These are phyloP conservation scores for Archilochus colubris DNA, from an alignment of 2,113 vertebrate genomes.

Conservation along the genomic window DNA sequence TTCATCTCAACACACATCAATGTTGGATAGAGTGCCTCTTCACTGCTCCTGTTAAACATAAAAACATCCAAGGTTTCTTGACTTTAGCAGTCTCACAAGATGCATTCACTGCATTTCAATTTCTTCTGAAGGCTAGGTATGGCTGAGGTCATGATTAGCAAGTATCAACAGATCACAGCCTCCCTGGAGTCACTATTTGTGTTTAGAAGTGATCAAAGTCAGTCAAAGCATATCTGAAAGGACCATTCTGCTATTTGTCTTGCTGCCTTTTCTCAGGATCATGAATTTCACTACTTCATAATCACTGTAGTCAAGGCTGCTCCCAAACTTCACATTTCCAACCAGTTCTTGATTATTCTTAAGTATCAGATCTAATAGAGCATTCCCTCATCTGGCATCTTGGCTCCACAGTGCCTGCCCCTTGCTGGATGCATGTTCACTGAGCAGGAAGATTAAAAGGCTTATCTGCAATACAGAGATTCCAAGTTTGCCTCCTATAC, in stretches of 20 bases:
- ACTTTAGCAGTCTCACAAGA: not conserved
- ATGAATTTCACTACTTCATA: not conserved
- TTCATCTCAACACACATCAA: not conserved
- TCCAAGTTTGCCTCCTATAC: not conserved
- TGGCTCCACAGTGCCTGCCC: not conserved
- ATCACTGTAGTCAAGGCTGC: not conserved
- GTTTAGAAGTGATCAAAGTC: not conserved
- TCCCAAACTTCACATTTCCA: not conserved
- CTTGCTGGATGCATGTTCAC: not conserved
- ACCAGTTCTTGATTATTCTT: not conserved
- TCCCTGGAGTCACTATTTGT: not conserved
- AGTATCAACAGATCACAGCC: not conserved
- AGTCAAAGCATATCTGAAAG: not conserved
- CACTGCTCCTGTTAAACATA: not conserved
- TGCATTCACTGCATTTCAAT: not conserved
- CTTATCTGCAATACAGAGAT: not conserved
- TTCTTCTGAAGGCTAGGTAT: not conserved
- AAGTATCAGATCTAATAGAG: not conserved
- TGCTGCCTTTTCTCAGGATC: not conserved
- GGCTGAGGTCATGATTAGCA: not conserved
- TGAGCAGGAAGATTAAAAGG: not conserved
- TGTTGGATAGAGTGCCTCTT: not conserved
- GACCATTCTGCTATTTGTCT: not conserved
- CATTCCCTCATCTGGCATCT: not conserved
- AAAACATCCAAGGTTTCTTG: not conserved